Percentiles rank a stretch among this genome's conserved stretches.
phyloP scores from a whole-genome alignment of 2,888 invertebrate genomes.

The Drepana falcataria region DNA sequence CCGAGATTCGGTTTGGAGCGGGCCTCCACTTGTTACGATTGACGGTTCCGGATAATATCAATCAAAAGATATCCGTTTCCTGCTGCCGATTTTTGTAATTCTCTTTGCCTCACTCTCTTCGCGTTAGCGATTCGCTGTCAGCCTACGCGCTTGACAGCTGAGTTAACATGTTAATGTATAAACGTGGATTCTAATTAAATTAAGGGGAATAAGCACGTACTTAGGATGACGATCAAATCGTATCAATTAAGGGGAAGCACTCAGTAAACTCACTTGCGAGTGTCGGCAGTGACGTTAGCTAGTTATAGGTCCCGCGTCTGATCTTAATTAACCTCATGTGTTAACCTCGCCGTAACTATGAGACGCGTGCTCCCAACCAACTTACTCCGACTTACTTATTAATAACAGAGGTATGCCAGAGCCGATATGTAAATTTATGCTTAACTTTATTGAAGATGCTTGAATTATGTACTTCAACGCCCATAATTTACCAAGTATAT shows the following conservation, averaged over 20 bases:
- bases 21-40: constrained; percentile 46
- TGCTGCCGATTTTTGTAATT: constrained; percentile 36
- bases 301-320: constrained; percentile 65
- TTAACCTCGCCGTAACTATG: constrained; percentile 66
- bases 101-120: constrained; percentile 28
- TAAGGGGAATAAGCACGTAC: constrained; percentile 46
- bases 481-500: constrained; percentile 35
- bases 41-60: constrained; percentile 29
- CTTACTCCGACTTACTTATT: constrained; percentile 55
- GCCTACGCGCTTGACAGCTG: background rate
- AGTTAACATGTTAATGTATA: constrained; percentile 13
- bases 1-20: constrained; percentile 51
- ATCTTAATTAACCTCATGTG: constrained; percentile 76
- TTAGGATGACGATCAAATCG: constrained; percentile 66
- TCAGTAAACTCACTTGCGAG: constrained; percentile 49
- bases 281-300: constrained; percentile 53
- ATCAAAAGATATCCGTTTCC: constrained; percentile 33
- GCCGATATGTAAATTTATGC: constrained; percentile 62
- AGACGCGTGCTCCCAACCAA: constrained; percentile 47
- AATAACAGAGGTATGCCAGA: constrained; percentile 50
- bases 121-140: background rate
- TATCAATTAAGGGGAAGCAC: constrained; percentile 69
- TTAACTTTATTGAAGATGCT: constrained; percentile 55
- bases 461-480: constrained; percentile 43
- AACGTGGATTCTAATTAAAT: constrained; percentile 52